A percentile compares a stretch with the other conserved stretches of the same genome.
Conservation (phyloP, 2,797 vertebrate species). For the Siniperca obscura region DNA sequence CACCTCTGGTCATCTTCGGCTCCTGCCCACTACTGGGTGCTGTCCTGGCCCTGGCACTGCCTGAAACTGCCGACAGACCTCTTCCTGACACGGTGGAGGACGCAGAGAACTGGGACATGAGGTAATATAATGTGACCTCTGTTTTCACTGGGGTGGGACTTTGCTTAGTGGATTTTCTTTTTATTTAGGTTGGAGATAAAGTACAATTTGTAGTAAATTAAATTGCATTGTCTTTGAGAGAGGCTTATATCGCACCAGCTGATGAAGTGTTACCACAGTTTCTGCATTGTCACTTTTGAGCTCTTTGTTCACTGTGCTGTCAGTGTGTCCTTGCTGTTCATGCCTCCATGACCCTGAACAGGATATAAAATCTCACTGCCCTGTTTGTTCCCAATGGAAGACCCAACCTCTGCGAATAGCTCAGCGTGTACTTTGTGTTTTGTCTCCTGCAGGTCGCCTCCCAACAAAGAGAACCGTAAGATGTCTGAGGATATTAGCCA, state of each 20-base stretch:
- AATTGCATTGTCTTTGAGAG: background rate
- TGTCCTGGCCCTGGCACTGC: slow-evolving; percentile 76
- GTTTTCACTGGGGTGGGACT: background rate
- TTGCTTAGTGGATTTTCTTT: background rate
- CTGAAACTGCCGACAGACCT: slow-evolving; percentile 81
- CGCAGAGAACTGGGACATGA: slow-evolving; percentile 76
- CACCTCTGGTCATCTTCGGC: slow-evolving; percentile 81
- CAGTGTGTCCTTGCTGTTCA: background rate
- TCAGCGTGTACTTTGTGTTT: slow-evolving; percentile 24
- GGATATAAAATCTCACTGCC: background rate
- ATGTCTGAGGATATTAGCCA: slow-evolving; percentile 48
- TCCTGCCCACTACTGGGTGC: slow-evolving; percentile 77
- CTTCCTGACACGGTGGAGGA: slow-evolving; percentile 84
- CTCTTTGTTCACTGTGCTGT: background rate
- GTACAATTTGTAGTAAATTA: background rate
- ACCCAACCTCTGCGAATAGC: background rate
- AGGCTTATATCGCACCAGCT: too few relatives aligned
- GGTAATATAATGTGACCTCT: slow-evolving; percentile 45
- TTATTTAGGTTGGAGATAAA: background rate
- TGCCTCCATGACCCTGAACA: background rate
- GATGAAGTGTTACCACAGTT: background rate
- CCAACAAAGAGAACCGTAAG: slow-evolving; percentile 46
- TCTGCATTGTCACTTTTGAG: background rate
- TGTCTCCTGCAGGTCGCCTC: slow-evolving; percentile 52
- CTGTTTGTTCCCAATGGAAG: background rate